Base-by-base conservation (phyloP, 2,888 invertebrate genomes). In the Eupithecia abbreviata region DNA sequence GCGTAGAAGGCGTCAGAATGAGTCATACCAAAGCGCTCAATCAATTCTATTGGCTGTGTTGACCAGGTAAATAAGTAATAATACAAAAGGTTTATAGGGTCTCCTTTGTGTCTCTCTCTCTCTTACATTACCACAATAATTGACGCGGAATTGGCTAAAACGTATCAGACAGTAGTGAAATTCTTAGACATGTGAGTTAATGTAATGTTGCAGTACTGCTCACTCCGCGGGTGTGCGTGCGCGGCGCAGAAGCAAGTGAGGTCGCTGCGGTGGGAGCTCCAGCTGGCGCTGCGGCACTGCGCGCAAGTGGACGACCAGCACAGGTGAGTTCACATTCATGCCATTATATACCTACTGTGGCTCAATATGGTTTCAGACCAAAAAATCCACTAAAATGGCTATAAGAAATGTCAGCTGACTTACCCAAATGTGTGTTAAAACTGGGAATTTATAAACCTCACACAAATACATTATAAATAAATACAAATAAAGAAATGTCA, bases 211-310 rank as follows among this genome's bases (percentile, higher is more conserved):
- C 76, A 90, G 90, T 87, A 87, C 78, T 78, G 82, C n/a, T 79
- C 80, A 75, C 83, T 88, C 75, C 68, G 82, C 55, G 76, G 77
- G 79, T 85, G 74, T 85, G 84, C 85, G 86, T 77, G 83, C 79
- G 71, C 87, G 87, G 84, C 86, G 90, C 30, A 82, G 86, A 79
- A 82, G 3, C 85, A 84, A 69, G 84, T 81, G 77, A 84, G 78
- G 43, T 72, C 72, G 73, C 85, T 89, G n/a, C 85, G 86, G 67
- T 76, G 47, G 0, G 86, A 89, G 75, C 83, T 92, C 77, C 74
- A 77, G 73, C 79, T 80, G 7, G 83, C 87, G 9, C 30, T 81
- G n/a, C 78, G 77, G 0, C 86, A 85, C 41, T 85, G 85, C 65
- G 74, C 76, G 1, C 84, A 85, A 1, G 71, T 89, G 18, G 86